These are phyloP conservation scores for Poecilia gillii DNA, from an alignment of 2,797 vertebrate genomes.

Conservation along the genomic window DNA sequence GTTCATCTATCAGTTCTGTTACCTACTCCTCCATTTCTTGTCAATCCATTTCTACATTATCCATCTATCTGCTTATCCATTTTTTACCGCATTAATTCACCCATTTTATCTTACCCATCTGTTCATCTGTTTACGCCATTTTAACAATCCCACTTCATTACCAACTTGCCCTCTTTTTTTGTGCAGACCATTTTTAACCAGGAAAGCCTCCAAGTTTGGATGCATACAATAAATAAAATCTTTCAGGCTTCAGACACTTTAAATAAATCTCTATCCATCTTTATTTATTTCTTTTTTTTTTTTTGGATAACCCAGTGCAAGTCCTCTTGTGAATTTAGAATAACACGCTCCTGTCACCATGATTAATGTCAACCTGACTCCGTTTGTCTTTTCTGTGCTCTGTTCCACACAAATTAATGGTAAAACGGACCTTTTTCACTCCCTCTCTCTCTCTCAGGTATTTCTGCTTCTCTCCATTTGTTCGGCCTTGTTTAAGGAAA, in stretches of 20 bases:
- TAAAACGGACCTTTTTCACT: neutral
- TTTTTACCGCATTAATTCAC: neutral
- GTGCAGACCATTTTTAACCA: neutral
- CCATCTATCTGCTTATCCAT: neutral
- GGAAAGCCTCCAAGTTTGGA: neutral
- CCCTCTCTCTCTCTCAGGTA: neutral
- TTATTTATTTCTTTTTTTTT: neutral
- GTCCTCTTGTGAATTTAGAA: neutral
- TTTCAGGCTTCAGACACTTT: neutral
- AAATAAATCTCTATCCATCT: neutral
- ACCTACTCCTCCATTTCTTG: neutral
- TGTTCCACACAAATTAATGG: constrained; percentile 1
- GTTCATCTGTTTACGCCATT: neutral
- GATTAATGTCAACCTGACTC: neutral
- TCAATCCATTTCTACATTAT: neutral
- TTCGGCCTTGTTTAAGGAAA: neutral
- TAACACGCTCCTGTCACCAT: neutral
- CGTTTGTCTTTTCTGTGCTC: constrained; percentile 3
- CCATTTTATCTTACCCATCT: neutral
- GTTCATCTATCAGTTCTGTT: neutral
- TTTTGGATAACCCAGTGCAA: neutral
- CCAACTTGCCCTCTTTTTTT: neutral
- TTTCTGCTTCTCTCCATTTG: neutral
- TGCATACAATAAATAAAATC: neutral
- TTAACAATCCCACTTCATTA: neutral